These are phyloP conservation scores for Heliothis virescens DNA, from an alignment of 1,140 invertebrate species.

Conservation along the genomic window DNA sequence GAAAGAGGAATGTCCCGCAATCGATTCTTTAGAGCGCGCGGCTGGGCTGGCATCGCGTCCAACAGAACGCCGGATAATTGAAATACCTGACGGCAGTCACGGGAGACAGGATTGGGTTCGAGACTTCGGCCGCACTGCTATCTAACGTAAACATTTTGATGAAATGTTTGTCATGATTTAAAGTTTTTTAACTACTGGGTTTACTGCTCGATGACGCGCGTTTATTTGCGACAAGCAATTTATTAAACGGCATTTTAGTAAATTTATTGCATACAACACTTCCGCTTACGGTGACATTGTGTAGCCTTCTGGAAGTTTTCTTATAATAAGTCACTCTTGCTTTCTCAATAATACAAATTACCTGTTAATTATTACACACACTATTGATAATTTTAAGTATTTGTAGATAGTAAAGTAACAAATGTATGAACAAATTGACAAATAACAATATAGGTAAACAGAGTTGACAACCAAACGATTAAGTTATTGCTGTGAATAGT, in stretches of 20 bases:
- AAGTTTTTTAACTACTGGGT: slow-evolving; percentile 24
- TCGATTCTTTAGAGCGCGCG: slow-evolving; percentile 52
- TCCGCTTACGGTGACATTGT: slow-evolving; percentile 12
- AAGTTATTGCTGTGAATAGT: slow-evolving; percentile 17
- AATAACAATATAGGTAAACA: slow-evolving; percentile 25
- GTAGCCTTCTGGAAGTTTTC: not conserved
- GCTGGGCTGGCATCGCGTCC: slow-evolving; percentile 28
- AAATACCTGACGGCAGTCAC: slow-evolving; percentile 54
- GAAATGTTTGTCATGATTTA: slow-evolving; percentile 41
- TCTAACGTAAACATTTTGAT: slow-evolving; percentile 51
- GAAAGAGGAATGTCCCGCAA: slow-evolving; percentile 53
- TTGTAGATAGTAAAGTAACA: too few relatives aligned
- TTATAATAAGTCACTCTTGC: not conserved
- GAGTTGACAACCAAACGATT: slow-evolving; percentile 8
- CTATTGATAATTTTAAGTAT: too few relatives aligned
- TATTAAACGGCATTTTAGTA: not conserved
- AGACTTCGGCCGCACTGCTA: slow-evolving; percentile 27
- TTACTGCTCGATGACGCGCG: not conserved
- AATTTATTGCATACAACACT: slow-evolving; percentile 10
- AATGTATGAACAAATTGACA: not conserved
- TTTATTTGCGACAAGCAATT: slow-evolving; percentile 17
- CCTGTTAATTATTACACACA: too few relatives aligned
- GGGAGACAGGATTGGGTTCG: slow-evolving; percentile 49
- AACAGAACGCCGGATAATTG: slow-evolving; percentile 56
- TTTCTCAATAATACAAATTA: too few relatives aligned